phyloP scores from a whole-genome alignment of 92 coral and sea anemone species.

The Porites cylindrica region DNA sequence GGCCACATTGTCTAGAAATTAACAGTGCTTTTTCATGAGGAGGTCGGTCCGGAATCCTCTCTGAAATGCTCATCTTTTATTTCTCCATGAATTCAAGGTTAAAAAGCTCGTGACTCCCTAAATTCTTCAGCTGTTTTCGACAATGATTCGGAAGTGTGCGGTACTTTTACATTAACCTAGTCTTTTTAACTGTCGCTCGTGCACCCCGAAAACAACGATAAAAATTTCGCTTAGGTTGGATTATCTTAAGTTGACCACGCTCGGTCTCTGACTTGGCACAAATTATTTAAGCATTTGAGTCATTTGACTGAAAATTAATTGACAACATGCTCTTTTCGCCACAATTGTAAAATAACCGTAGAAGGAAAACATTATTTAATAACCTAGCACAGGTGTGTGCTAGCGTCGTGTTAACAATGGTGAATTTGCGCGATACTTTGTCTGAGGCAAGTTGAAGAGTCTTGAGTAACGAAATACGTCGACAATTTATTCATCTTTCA shows the following conservation, averaged over 20 bases:
- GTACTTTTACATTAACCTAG: neutral
- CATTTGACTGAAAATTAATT: neutral
- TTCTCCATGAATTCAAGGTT: constrained; percentile 7
- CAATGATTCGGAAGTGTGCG: neutral
- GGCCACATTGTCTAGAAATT: neutral
- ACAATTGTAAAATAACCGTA: neutral
- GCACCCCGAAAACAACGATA: neutral
- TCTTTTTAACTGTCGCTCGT: neutral
- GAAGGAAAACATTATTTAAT: neutral
- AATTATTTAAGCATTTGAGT: neutral
- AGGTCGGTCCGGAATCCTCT: neutral
- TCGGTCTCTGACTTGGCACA: neutral
- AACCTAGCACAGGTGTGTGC: constrained; percentile 8
- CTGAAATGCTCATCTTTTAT: neutral
- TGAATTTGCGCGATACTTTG: neutral
- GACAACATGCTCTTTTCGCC: neutral
- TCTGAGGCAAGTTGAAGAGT: neutral
- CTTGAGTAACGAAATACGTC: constrained; percentile 14
- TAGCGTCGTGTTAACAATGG: neutral
- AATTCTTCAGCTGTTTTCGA: neutral
- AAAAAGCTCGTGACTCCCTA: neutral
- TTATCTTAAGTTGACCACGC: neutral
- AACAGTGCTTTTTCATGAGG: neutral
- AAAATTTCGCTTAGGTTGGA: neutral
- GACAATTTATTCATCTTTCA: constrained; percentile 28